Base-by-base conservation (phyloP, 2,888 invertebrate genomes). In the Tachina lurida region DNA sequence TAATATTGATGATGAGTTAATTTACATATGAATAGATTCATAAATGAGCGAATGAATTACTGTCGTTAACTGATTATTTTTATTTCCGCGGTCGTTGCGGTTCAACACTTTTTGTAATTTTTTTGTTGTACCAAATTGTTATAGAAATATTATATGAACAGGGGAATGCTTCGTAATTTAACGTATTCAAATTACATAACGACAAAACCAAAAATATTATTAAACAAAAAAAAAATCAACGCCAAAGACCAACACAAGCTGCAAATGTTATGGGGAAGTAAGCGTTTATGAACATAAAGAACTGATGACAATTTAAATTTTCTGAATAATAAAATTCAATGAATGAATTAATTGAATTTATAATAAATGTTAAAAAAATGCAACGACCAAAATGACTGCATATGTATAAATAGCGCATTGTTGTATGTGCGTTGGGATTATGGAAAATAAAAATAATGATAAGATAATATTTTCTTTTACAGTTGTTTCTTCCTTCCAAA, bases 241-340 rank as follows among this genome's bases (percentile, higher is more conserved):
- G 54, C 62, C 54, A 62, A 62, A 31, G 43, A n/a, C 63, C 54
- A 81, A 65, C 75, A 76, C 62, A 15, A 76, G 65, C 15, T 17
- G 78, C 71, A 86, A 86, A 83, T 83, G 79, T 67, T 76, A 79
- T 73, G 75, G 83, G 86, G 86, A 86, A 86, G 86, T 86, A 65
- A 86, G 76, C 86, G 45, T 83, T 86, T 83, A 83, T 83, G 86
- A 83, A 75, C 86, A 86, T 56, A 76, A 83, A 86, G 82, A 83
- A 83, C 78, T 79, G 84, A 84, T 84, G 84, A 84, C 77, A 78
- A 81, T 86, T 84, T 74, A 81, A 84, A 86, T 84, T 81, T 84
- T 84, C 86, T 86, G 86, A 75, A 86, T 84, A 78, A 81, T 86
- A 86, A 84, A 84, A 84, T 86, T 80, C 75, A 84, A 60, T 84